These are phyloP conservation scores for Agriopis marginaria DNA, from an alignment of 2,888 invertebrate species.

Conservation along the genomic window DNA sequence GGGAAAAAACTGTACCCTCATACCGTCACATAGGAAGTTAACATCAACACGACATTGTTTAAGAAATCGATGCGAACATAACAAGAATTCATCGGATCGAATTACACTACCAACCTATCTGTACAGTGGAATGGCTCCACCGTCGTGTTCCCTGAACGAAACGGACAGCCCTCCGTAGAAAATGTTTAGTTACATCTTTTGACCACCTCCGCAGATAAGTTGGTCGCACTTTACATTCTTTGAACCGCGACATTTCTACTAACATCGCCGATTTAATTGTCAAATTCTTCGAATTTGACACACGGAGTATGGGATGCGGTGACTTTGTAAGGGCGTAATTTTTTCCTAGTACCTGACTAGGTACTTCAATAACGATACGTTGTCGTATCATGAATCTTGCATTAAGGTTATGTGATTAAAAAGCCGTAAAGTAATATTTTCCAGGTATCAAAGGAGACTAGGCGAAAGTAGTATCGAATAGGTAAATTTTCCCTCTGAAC, in stretches of 20 bases:
- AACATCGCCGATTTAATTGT: not conserved
- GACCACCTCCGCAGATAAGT: not conserved
- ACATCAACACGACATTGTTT: conserved; percentile 5
- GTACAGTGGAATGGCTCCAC: not conserved
- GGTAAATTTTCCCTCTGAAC: no score
- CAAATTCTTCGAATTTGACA: conserved; percentile 17
- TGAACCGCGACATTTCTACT: conserved; percentile 13
- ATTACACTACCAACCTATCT: not conserved
- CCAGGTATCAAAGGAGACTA: no score
- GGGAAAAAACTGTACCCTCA: not conserved
- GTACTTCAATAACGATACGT: no score
- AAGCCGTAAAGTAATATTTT: no score
- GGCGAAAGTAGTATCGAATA: no score
- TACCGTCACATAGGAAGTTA: not conserved
- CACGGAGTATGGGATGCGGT: conserved; percentile 2
- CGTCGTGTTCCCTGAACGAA: not conserved
- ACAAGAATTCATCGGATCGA: not conserved
- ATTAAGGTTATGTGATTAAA: no score
- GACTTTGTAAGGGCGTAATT: conserved; percentile 12
- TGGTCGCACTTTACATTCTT: not conserved
- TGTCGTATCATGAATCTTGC: no score
- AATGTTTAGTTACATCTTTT: not conserved
- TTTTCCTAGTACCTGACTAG: not conserved
- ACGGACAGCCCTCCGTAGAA: no score
- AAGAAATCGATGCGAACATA: not conserved